phyloP scores from a whole-genome alignment of 1,140 invertebrate species.

The Magallana ariakensis region DNA sequence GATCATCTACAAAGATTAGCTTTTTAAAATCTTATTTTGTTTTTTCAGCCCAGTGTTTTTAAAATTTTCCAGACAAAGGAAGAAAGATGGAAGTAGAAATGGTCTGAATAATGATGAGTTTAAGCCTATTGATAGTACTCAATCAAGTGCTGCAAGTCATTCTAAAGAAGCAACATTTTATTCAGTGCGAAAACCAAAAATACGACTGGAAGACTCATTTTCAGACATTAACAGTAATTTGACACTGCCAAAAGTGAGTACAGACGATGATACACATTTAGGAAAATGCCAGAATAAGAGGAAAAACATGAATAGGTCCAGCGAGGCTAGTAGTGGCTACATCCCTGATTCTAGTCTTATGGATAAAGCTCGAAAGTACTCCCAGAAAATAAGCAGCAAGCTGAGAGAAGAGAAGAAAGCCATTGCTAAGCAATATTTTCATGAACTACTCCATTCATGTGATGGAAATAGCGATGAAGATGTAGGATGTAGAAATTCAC shows the following conservation, averaged over 20 bases:
- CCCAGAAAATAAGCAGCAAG: constrained; percentile 5
- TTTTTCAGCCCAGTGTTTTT: constrained; percentile 4
- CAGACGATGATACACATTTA: background rate
- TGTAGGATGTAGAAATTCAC: background rate
- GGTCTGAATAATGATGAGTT: no score
- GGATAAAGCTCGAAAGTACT: constrained; percentile 18
- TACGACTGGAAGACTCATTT: background rate
- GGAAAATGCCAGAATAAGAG: background rate
- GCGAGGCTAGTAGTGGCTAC: background rate
- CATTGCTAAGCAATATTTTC: constrained; percentile 20
- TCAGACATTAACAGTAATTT: background rate
- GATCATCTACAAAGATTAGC: no score
- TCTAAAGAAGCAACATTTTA: background rate
- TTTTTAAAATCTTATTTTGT: background rate
- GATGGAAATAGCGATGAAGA: background rate
- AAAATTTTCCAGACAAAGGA: background rate
- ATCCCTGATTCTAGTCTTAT: background rate
- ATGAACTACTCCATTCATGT: constrained; percentile 18
- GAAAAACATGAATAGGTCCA: background rate
- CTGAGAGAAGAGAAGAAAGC: constrained; percentile 14
- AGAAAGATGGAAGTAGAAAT: background rate
- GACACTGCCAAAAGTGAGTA: background rate
- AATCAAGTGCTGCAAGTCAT: no score
- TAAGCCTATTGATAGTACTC: no score
- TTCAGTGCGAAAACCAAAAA: background rate